Conservation (phyloP, 2,113 vertebrate genomes). For the Atherinomorus stipes region DNA sequence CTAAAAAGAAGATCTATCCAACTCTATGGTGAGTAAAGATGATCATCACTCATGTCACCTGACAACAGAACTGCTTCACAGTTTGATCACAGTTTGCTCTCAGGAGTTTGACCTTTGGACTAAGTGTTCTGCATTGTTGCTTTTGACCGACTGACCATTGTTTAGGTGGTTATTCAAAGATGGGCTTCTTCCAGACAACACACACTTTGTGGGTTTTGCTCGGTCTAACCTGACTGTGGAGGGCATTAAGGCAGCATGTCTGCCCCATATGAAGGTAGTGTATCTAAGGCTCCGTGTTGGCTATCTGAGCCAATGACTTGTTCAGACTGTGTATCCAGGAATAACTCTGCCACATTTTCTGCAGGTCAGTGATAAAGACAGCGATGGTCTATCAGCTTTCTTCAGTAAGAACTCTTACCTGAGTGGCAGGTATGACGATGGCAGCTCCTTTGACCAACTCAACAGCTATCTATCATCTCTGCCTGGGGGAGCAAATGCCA, state of each 20-base stretch:
- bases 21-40: slow-evolving; percentile 85
- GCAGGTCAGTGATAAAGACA: slow-evolving; percentile 66
- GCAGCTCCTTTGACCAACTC: slow-evolving; percentile 67
- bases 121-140: not conserved
- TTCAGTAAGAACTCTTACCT: slow-evolving; percentile 77
- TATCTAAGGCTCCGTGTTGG: not conserved
- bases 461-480: slow-evolving; percentile 71
- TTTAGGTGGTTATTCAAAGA: slow-evolving; percentile 92
- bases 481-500: slow-evolving; percentile 73
- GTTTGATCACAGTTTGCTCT: not conserved
- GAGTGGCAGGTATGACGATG: slow-evolving; percentile 69
- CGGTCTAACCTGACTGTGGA: slow-evolving; percentile 86
- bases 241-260: slow-evolving; percentile 84
- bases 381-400: slow-evolving; percentile 62
- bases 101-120: slow-evolving; percentile 24
- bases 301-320: not conserved
- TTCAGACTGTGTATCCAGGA: not conserved
- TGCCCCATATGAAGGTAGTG: slow-evolving; percentile 88
- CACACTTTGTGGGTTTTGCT: slow-evolving; percentile 88
- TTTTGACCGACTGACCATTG: slow-evolving; percentile 17
- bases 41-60: not conserved
- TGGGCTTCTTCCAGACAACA: slow-evolving; percentile 87
- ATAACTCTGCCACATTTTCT: not conserved
- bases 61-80: not conserved
- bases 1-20: slow-evolving; percentile 91